Evolutionary conservation across 1,140 invertebrate genomes (phyloP), one percentile per base, ranked within the genome.

Genomic region (Asobara japonica): DNA sequence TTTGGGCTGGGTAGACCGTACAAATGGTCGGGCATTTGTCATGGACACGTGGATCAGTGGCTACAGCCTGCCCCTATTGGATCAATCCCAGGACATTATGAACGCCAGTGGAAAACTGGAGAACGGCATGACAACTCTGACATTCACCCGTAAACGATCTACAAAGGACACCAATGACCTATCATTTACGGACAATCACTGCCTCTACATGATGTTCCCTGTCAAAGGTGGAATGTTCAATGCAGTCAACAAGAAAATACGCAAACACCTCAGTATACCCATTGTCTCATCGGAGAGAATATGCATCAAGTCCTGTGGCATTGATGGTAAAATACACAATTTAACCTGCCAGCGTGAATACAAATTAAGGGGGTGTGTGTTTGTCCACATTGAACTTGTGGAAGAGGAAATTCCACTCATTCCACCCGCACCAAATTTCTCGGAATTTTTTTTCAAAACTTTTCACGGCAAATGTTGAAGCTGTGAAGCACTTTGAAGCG

Each of bases 11-110:
- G 92, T 97, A 10, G 94, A 96, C 79, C 88, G 89, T 65, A 90
- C 89, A 68, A 92, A 88, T 18, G 93, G 93, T 5, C 88, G 94
- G 18, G 91, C 92, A 33, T 96, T 96, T 85, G 80, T 97, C 3
- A 95, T 95, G 92, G 96, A 98, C 82, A 94, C 94, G 0, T 97
- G 94, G 94, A 91, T 96, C 33, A 89, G 89, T 65, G 93, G 94
- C 0, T 95, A 95, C 84, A 90, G 90, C 10, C 87, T 91, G n/a
- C 95, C 95, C 0, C 86, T 92, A 3, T 83, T 96, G 7, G 96
- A 97, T 85, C 81, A 88, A 0, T 90, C 88, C 30, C 95, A 97
- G 87, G 93, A 96, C 79, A 90, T 96, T 48, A 90, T 89, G 73
- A 93, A 95, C 78, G 87, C 89, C 7, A 89, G 89, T 3, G 95